phyloP scores from a whole-genome alignment of 2,797 vertebrate species.

The Poeciliopsis presidionis region DNA sequence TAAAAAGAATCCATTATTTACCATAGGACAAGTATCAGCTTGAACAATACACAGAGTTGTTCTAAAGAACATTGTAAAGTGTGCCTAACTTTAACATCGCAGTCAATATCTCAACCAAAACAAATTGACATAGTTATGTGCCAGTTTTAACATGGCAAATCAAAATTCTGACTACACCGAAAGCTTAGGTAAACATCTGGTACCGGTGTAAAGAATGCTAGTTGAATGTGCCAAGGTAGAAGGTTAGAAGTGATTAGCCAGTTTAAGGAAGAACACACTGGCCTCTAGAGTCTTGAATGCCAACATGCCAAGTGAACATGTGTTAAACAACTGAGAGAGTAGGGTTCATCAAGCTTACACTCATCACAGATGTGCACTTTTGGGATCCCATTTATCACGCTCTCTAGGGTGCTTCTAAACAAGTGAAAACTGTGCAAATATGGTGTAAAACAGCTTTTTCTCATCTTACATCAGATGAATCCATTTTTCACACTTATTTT shows the following conservation, averaged over 20 bases:
- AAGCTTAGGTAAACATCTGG: background rate
- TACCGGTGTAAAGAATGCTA: background rate
- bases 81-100: no score
- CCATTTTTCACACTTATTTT: background rate
- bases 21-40: no score
- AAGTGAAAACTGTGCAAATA: background rate
- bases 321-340: constrained; percentile 4
- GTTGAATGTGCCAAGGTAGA: background rate
- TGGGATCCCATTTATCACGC: constrained; percentile 2
- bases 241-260: background rate
- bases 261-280: background rate
- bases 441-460: background rate
- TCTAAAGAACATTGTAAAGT: no score
- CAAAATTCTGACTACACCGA: background rate
- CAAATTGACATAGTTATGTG: background rate
- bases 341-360: constrained; percentile 3
- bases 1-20: background rate
- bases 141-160: background rate
- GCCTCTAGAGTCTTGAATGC: constrained; percentile 3
- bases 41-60: background rate
- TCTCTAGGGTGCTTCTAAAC: background rate
- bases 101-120: background rate
- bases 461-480: background rate
- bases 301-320: constrained; percentile 1
- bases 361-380: constrained; percentile 6